These are phyloP conservation scores for Calephelis nemesis DNA, from an alignment of 1,140 invertebrate genomes.

Conservation along the genomic window DNA sequence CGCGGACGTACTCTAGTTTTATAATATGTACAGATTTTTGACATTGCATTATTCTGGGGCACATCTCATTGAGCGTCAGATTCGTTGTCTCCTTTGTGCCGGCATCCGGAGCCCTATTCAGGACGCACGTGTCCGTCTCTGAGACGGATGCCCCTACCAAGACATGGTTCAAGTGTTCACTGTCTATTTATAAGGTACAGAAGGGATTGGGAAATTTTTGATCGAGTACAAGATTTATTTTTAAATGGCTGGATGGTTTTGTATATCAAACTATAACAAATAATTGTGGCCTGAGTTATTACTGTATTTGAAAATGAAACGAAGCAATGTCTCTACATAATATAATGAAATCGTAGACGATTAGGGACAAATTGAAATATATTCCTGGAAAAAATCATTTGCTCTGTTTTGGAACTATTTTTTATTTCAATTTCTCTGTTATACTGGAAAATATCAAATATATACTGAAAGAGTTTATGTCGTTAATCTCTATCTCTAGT, in stretches of 20 bases:
- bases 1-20: too few species aligned
- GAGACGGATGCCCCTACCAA: conserved; percentile 43
- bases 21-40: conserved; percentile 21
- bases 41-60: conserved; percentile 31
- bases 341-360: too few species aligned
- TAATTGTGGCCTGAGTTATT: too few species aligned
- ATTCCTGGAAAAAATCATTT: too few species aligned
- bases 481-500: too few species aligned
- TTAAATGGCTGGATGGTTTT: not conserved
- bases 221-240: conserved; percentile 4
- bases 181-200: conserved; percentile 17
- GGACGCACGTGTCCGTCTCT: conserved; percentile 48
- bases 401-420: too few species aligned
- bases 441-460: too few species aligned
- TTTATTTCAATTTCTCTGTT: too few species aligned
- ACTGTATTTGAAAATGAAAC: too few species aligned
- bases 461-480: too few species aligned
- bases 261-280: not conserved
- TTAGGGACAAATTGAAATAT: too few species aligned
- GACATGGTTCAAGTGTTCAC: conserved; percentile 16
- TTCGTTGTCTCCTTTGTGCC: conserved; percentile 41
- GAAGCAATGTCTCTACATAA: too few species aligned
- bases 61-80: conserved; percentile 30
- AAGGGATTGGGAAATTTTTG: conserved; percentile 19
- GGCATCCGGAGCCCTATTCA: conserved; percentile 54